Evolutionary conservation across 2,888 invertebrate species (phyloP).

Genomic region (Phyto melanocephala): DNA sequence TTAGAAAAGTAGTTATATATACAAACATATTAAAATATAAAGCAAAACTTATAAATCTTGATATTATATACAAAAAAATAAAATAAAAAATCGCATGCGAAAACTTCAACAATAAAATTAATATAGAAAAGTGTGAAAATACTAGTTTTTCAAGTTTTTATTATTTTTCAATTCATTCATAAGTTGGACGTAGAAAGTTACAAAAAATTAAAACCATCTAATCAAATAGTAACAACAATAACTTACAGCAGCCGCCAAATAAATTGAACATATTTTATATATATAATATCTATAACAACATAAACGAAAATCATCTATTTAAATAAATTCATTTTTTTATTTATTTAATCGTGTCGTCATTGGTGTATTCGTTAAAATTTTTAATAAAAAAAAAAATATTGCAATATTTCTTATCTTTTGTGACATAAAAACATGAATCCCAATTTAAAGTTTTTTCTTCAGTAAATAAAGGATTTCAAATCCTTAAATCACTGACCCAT

Average conservation of each 20-base stretch:
- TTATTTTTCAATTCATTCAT: slow-evolving; percentile 12
- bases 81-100: slow-evolving; percentile 10
- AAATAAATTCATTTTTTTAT: slow-evolving; percentile 24
- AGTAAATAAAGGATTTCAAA: slow-evolving; percentile 52
- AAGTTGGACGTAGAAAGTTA: slow-evolving; percentile 49
- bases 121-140: slow-evolving; percentile 32
- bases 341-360: slow-evolving; percentile 53
- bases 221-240: slow-evolving; percentile 11
- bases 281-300: slow-evolving; percentile 3
- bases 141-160: slow-evolving; percentile 38
- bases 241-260: background rate
- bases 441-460: slow-evolving; percentile 24
- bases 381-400: slow-evolving; percentile 18
- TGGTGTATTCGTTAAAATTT: slow-evolving; percentile 53
- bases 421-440: background rate
- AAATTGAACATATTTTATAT: background rate
- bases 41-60: slow-evolving; percentile 35
- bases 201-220: slow-evolving; percentile 26
- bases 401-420: background rate
- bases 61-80: slow-evolving; percentile 28
- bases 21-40: background rate
- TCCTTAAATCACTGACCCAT: slow-evolving; percentile 20
- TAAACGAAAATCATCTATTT: slow-evolving; percentile 3
- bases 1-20: slow-evolving; percentile 37
- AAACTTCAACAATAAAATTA: slow-evolving; percentile 1